These are phyloP conservation scores for Mnemiopsis leidyi DNA, from an alignment of 37 sponge, comb jelly and placozoan species.

Conservation along the genomic window DNA sequence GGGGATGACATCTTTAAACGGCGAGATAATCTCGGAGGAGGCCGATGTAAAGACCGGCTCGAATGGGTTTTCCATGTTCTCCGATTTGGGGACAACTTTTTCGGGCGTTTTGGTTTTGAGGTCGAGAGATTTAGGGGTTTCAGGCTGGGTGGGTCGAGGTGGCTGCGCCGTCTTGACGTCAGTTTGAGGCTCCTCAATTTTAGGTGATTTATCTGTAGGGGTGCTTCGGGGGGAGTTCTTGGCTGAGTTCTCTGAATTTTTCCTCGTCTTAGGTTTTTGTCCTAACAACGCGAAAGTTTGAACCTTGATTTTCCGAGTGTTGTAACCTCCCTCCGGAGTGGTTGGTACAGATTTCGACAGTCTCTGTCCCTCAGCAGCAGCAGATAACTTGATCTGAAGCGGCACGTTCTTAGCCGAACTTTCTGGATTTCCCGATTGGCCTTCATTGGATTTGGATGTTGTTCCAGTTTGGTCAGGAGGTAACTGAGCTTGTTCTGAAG, in stretches of 20 bases:
- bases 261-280: slow-evolving; percentile 15
- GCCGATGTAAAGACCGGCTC: slow-evolving; percentile 18
- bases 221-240: neutral
- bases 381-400: neutral
- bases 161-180: neutral
- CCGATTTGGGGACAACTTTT: slow-evolving; percentile 1
- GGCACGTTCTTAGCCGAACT: neutral
- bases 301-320: slow-evolving; percentile 49
- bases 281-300: slow-evolving; percentile 55
- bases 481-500: neutral
- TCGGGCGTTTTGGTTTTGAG: slow-evolving; percentile 1
- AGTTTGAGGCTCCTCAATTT: neutral
- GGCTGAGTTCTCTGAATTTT: neutral
- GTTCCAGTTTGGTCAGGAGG: neutral
- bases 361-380: neutral
- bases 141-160: slow-evolving; percentile 5
- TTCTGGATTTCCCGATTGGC: neutral
- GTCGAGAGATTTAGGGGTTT: neutral
- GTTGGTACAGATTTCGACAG: slow-evolving; percentile 42
- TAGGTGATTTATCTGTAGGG: neutral
- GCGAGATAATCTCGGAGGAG: neutral
- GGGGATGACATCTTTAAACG: slow-evolving; percentile 20
- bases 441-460: neutral
- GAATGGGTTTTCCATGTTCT: slow-evolving; percentile 30
- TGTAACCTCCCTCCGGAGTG: slow-evolving; percentile 54